These are phyloP conservation scores for Trissolcus basalis DNA, from an alignment of 1,140 invertebrate species.

Conservation along the genomic window DNA sequence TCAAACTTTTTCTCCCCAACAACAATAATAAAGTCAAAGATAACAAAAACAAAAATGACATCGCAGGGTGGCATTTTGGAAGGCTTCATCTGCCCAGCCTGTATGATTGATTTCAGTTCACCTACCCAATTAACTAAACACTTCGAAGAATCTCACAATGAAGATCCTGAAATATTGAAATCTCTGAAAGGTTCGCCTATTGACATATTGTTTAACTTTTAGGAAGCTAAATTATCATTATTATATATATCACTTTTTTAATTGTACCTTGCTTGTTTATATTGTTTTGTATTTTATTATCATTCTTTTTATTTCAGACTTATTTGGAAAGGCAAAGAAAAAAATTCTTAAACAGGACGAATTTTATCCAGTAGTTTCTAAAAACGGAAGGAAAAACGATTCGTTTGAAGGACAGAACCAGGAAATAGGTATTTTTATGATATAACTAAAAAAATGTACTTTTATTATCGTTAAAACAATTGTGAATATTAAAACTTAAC, in stretches of 20 bases:
- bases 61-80: conserved; percentile 83
- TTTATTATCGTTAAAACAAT: too few relatives aligned
- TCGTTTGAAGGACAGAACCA: conserved; percentile 79
- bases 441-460: too few relatives aligned
- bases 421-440: conserved; percentile 79
- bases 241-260: too few relatives aligned
- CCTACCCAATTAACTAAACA: conserved; percentile 88
- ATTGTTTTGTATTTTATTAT: conserved; percentile 27
- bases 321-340: conserved; percentile 92
- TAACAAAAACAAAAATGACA: conserved; percentile 66
- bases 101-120: conserved; percentile 90
- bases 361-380: conserved; percentile 70
- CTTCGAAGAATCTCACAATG: conserved; percentile 91
- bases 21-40: too few relatives aligned
- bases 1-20: too few relatives aligned
- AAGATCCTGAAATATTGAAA: conserved; percentile 92
- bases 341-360: conserved; percentile 90
- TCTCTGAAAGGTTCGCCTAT: conserved; percentile 85
- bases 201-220: conserved; percentile 28
- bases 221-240: too few relatives aligned
- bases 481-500: too few relatives aligned
- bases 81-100: conserved; percentile 95
- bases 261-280: conserved; percentile 10
- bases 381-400: conserved; percentile 43
- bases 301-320: conserved; percentile 77